Evolutionary conservation across 2,797 vertebrate genomes (phyloP), one percentile per base, ranked within the genome.

Genomic region (Mallotus villosus): DNA sequence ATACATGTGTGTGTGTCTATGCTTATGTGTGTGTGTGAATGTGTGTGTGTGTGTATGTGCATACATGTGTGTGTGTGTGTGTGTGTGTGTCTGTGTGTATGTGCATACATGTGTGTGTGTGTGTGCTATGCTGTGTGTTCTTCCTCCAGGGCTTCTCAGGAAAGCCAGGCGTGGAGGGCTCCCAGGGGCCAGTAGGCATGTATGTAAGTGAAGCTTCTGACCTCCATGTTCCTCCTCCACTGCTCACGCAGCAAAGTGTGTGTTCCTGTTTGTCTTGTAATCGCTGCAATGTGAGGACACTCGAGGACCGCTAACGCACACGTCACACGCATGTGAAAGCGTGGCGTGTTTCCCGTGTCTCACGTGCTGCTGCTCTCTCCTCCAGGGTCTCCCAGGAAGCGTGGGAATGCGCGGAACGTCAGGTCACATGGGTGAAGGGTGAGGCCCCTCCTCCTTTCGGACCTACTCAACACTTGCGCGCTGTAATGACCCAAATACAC

Each of bases 171-270:
- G 19, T 59, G 0, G 93, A 94, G 66, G 96, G 96, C 81, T 91
- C 89, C 0, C 96, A 97, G 82, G 96, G 96, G 75, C 87, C 90
- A 71, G 95, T 97, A 73, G 96, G 96, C 91, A 91, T 92, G 91
- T 92, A 95, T 85, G 96, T 97, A 92, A 97, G 96, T 95, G 92
- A 87, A 67, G 82, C 82, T 73, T 86, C 64, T 80, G 75, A 71
- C 74, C 67, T 69, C n/a, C 19, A 19, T 25, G 57, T 51, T 51
- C 49, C 49, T 51, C 49, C 12, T 2, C 49, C 5, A 19, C 49
- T 19, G 49, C 49, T 19, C 17, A 51, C 14, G 49, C 49, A 51
- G 49, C 49, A 14, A 51, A 14, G 51, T 55, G 51, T 55, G 51
- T 55, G 51, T 55, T n/a, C 51, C 51, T 55, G 51, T 55, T 8